These are phyloP conservation scores for Steinernema feltiae DNA, from an alignment of 1,140 invertebrate genomes.

Conservation along the genomic window DNA sequence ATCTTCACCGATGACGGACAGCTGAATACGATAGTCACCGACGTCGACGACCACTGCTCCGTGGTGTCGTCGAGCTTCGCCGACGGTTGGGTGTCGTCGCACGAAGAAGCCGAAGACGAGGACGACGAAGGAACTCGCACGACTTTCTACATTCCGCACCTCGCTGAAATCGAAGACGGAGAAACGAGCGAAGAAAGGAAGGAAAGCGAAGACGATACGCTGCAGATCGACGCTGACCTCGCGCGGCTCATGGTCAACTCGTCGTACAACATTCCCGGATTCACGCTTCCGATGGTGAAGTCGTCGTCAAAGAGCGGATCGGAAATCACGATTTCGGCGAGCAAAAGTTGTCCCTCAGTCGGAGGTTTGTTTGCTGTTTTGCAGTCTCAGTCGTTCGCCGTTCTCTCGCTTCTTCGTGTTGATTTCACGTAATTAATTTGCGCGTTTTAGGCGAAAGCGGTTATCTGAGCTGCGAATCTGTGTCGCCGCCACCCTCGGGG, in stretches of 20 bases:
- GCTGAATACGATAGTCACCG: background rate
- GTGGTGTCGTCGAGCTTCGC: background rate
- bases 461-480: conserved; percentile 2
- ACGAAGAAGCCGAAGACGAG: background rate
- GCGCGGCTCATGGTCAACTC: background rate
- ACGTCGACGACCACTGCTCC: conserved; percentile 7
- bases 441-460: background rate
- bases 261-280: conserved; percentile 8
- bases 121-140: background rate
- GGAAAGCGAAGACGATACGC: background rate
- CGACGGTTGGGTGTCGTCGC: conserved; percentile 6
- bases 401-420: background rate
- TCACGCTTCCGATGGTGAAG: background rate
- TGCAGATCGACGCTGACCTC: background rate
- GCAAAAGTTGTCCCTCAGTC: conserved; percentile 1
- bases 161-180: background rate
- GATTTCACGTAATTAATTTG: background rate
- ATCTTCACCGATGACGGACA: conserved; percentile 12
- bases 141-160: background rate
- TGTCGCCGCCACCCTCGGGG: background rate
- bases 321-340: background rate
- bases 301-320: background rate
- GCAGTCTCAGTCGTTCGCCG: background rate
- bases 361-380: background rate
- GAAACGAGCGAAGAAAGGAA: background rate